These are phyloP conservation scores for Dromius quadrimaculatus DNA, from an alignment of 2,888 invertebrate species.

Conservation along the genomic window DNA sequence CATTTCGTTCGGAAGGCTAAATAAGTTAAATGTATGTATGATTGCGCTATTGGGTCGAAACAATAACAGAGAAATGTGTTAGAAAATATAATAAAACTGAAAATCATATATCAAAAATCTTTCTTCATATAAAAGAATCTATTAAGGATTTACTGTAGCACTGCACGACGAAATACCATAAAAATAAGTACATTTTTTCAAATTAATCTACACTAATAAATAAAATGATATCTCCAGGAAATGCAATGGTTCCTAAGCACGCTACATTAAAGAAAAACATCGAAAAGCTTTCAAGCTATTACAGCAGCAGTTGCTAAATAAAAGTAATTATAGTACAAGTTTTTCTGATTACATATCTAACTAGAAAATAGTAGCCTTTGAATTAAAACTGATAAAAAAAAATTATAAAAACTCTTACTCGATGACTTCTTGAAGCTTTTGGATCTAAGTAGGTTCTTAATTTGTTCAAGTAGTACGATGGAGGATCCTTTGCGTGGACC, in stretches of 20 bases:
- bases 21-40: too few species aligned
- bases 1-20: too few species aligned
- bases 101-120: too few species aligned
- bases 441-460: slow-evolving; percentile 96
- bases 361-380: slow-evolving; percentile 1
- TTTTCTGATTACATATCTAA: slow-evolving; percentile 36
- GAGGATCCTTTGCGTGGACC: slow-evolving; percentile 98
- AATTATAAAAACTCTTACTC: slow-evolving; percentile 81
- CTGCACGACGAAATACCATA: too few species aligned
- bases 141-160: too few species aligned
- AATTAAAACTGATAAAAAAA: slow-evolving; percentile 23
- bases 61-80: too few species aligned
- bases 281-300: slow-evolving; percentile 34
- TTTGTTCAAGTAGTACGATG: slow-evolving; percentile 95
- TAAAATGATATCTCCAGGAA: slow-evolving; percentile 14
- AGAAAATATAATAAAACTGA: too few species aligned
- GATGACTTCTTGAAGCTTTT: slow-evolving; percentile 93
- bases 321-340: slow-evolving; percentile 30
- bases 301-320: slow-evolving; percentile 28
- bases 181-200: too few species aligned
- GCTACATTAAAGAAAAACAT: slow-evolving; percentile 37
- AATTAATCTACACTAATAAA: slow-evolving; percentile 11
- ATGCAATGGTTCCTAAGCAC: slow-evolving; percentile 16
- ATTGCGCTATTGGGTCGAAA: too few species aligned
- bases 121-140: too few species aligned